phyloP scores from a whole-genome alignment of 2,888 invertebrate species.

The Chaetoderma sp. region DNA sequence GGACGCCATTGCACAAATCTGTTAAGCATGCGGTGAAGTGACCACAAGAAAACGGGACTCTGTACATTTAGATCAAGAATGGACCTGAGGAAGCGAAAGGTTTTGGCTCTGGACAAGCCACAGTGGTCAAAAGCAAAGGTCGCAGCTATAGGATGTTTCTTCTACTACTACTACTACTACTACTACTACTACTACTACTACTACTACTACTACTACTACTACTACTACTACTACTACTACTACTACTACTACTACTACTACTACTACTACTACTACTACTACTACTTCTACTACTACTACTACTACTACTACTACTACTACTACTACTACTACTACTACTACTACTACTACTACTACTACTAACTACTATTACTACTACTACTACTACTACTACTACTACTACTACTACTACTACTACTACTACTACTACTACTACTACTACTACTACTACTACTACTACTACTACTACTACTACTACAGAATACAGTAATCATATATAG shows the following conservation, averaged over 20 bases:
- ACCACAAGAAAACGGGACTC: too few relatives aligned
- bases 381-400: conserved; percentile 7
- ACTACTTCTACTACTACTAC: conserved; percentile 10
- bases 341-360: neutral
- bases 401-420: conserved; percentile 5
- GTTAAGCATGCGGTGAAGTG: too few relatives aligned
- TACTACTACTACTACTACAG: neutral
- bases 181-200: conserved; percentile 14
- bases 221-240: conserved; percentile 17
- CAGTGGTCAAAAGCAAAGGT: too few relatives aligned
- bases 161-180: conserved; percentile 14
- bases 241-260: conserved; percentile 21
- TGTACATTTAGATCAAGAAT: too few relatives aligned
- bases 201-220: conserved; percentile 11
- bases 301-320: conserved; percentile 13
- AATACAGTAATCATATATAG: too few relatives aligned
- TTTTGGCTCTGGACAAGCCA: too few relatives aligned
- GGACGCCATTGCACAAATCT: too few relatives aligned
- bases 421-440: conserved; percentile 13
- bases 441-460: conserved; percentile 14
- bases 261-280: conserved; percentile 21
- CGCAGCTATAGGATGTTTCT: too few relatives aligned
- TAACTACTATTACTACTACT: too few relatives aligned
- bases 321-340: conserved; percentile 10
- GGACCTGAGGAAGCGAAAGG: too few relatives aligned